Evolutionary conservation across 2,113 vertebrate species (phyloP), one percentile per base, ranked within the genome.

Genomic region (Sciurus niger): DNA sequence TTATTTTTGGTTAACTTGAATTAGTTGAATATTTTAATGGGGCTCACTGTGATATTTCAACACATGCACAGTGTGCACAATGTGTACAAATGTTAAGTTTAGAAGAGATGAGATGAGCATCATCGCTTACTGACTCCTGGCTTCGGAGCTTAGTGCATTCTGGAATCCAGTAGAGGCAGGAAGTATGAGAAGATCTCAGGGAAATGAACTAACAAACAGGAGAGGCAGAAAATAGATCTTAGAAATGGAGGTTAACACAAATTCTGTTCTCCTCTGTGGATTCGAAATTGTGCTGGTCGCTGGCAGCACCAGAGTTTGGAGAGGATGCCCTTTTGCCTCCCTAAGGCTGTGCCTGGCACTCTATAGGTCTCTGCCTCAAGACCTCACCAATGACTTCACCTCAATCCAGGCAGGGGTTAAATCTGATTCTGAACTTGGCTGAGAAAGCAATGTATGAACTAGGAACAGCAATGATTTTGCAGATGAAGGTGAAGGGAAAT

Each of bases 101-200:
- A 82, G 84, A 95, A 55, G 84, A 92, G 96, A 91, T 63, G 70
- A 65, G 53, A 76, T 40, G 40, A 40, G 40, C 40, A 40, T 40
- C 40, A 40, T 40, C 40, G 40, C 40, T 40, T 40, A 40, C 40
- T 40, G 40, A 40, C 40, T 40, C 40, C 40, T 40, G 18, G 34
- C 20, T 51, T 92, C 46, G 16, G 58, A 7, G n/a, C 32, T 65
- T 6, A 92, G 74, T 51, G n/a, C 17, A 43, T 30, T 84, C 68
- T 67, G 78, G 53, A 83, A 72, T 7, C 46, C 74, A 63, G 60
- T 20, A 40, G 60, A 51, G 40, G 58, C 14, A 89, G 30, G 43
- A 40, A 32, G 9, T 43, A 8, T 46, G 32, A 85, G 37, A 37
- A 43, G 6, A 37, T 34, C 20, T 17, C 58, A 60, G 58, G 40